Evolutionary conservation across 2,113 vertebrate species (phyloP), one percentile per base, ranked within the genome.

Genomic region (Onychostruthus taczanowskii): DNA sequence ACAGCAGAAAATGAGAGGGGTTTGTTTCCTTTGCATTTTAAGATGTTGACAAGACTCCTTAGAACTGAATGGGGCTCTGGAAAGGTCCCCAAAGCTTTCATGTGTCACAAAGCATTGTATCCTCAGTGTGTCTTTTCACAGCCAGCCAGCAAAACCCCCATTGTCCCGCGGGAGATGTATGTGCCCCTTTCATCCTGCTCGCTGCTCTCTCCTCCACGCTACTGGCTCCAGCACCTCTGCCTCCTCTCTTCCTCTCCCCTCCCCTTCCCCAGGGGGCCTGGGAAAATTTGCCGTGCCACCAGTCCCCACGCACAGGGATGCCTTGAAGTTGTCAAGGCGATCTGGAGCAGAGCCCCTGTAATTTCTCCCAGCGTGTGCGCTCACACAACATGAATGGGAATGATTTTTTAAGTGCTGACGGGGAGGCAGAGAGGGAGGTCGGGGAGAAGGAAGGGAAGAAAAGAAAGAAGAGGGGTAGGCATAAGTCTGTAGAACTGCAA

Each of bases 261-360:
- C 87, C 70, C 63, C 66, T 88, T 96, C 95, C 96, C 91, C 97
- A 94, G 93, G 94, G 90, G 91, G 92, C 97, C 97, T 98, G 97
- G 98, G 97, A 98, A 98, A 98, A 96, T 96, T 17, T 73, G 93
- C 97, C 88, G 97, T 96, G 95, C 96, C 95, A 95, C 94, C 58
- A 64, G 89, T 72, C 84, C 92, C 64, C 83, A 88, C 41, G 43
- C 90, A 96, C 94, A 97, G 97, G 97, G 98, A 97, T 97, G 97
- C 97, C 94, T 94, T 76, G 69, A 52, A 24, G 91, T 92, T 77
- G 96, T 96, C 97, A 96, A 31, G 97, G 97, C 81, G 97, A 98
- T 96, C 75, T 83, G 66, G 82, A 97, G 95, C 92, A 37, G 85
- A 89, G 96, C 49, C 85, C 84, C 77, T 83, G 93, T 93, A 96